Base-by-base conservation (phyloP, 2,888 invertebrate genomes). In the Onthophagus sagittarius region DNA sequence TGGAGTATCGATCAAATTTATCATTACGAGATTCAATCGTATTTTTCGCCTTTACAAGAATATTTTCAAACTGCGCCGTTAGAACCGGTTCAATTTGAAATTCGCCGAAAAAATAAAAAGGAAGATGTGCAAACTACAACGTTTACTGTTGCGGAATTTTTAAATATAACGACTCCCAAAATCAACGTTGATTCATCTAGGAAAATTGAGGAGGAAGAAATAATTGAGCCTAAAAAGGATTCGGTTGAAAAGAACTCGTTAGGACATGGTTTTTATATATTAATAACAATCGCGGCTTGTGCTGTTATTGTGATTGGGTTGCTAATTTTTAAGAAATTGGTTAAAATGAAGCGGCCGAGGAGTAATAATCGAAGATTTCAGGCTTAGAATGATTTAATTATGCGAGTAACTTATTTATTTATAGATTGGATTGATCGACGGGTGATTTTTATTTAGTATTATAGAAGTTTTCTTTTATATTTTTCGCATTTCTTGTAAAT, bases 1-100 rank as follows among this genome's bases (percentile, higher is more conserved):
- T 84, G 88, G 85, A 15, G 87, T 83, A 81, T 85, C 82, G 77
- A 87, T 63, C 86, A 87, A 0, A 80, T 89, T 7, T 86, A 88
- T 77, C 85, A 87, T 23, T 86, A 85, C n/a, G 86, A 87, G 0
- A 79, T 90, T 0, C 85, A 88, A 5, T 87, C 88, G 74, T 89
- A 89, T 79, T 91, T 89, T 78, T 84, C 86, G 77, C 86, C 89
- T 0, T 79, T 90, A 74, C 87, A 88, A 76, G 87, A 88, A 76
- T 89, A 89, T 81, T 83, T 89, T 76, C 87, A 88, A 39, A 85
- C 83, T 39, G 88, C 88, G 75, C 83, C 84, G 0, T 72, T 78
- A 23, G 75, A 79, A 15, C 80, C 72, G 2, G n/a, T 39, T 14
- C 64, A 67, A 71, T 53, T 67, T 5, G 33, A 70, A 33, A 15